phyloP scores from a whole-genome alignment of 1,140 invertebrate species.

The Hyles vespertilio region DNA sequence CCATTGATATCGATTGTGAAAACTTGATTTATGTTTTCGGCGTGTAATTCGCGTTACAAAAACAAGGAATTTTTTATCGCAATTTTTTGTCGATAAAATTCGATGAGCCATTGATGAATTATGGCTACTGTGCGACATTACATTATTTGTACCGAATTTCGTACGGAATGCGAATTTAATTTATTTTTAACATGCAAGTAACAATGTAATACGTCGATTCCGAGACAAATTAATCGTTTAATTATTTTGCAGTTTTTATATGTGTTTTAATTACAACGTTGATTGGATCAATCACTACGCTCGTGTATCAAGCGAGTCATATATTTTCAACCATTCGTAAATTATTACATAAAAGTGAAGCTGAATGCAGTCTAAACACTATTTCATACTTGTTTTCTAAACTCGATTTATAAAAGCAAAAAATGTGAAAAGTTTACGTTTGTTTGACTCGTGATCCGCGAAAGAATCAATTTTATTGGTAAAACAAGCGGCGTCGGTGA shows the following conservation, averaged over 20 bases:
- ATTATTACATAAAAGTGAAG: too few relatives aligned
- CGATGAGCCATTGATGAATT: constrained; percentile 33
- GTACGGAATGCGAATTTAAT: too few relatives aligned
- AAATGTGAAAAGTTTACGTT: constrained; percentile 26
- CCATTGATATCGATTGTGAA: constrained; percentile 48
- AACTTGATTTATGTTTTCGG: constrained; percentile 54
- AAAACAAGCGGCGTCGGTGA: constrained; percentile 60
- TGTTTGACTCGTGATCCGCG: constrained; percentile 31
- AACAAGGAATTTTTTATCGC: constrained; percentile 24
- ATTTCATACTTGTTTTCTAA: constrained; percentile 13
- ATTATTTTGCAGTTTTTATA: too few relatives aligned
- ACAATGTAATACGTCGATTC: too few relatives aligned
- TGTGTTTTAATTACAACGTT: too few relatives aligned
- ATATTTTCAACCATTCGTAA: too few relatives aligned
- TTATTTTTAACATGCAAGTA: too few relatives aligned
- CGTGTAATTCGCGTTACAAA: constrained; percentile 27
- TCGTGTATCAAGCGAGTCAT: too few relatives aligned
- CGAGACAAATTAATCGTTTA: too few relatives aligned
- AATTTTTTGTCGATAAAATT: constrained; percentile 22
- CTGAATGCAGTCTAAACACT: too few relatives aligned
- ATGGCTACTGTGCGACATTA: constrained; percentile 14
- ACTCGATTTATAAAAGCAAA: constrained; percentile 14
- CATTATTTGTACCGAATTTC: constrained; percentile 1
- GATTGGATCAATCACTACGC: too few relatives aligned
- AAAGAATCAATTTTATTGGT: constrained; percentile 70